These are phyloP conservation scores for Ptychadena robeensis DNA, from an alignment of 2,797 vertebrate species.

Conservation along the genomic window DNA sequence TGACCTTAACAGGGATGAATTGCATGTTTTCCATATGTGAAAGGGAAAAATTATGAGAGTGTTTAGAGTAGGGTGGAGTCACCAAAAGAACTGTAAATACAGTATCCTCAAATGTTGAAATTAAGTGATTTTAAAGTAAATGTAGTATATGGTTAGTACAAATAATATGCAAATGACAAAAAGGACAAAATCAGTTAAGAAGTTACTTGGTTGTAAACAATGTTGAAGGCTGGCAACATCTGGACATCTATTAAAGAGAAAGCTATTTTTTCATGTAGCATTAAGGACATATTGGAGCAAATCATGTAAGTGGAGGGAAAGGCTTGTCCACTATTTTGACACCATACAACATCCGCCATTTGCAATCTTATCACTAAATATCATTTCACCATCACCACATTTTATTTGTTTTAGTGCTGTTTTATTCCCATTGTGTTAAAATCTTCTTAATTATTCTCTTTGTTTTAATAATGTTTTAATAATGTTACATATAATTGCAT, in stretches of 20 bases:
- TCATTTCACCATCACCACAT: no score
- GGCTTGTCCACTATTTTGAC: background rate
- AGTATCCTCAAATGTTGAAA: conserved; percentile 35
- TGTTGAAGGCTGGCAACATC: conserved; percentile 40
- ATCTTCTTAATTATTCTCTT: no score
- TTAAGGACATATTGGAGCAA: background rate
- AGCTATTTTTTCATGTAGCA: conserved; percentile 1
- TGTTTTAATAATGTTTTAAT: no score
- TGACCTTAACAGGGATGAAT: conserved; percentile 19
- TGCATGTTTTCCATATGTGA: conserved; percentile 48
- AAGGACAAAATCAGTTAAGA: conserved; percentile 23
- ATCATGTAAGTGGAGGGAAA: background rate
- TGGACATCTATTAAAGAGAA: conserved; percentile 7
- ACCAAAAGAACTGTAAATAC: conserved; percentile 23
- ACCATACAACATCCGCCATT: background rate
- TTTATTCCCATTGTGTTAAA: no score
- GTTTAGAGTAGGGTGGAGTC: conserved; percentile 19
- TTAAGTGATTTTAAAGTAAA: conserved; percentile 43
- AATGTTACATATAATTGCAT: no score
- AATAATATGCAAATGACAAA: conserved; percentile 29
- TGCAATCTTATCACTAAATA: background rate
- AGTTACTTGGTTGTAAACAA: conserved; percentile 46
- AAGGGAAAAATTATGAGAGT: conserved; percentile 29
- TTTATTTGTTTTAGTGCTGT: no score
- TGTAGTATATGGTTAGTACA: conserved; percentile 9